Evolutionary conservation across 2,797 vertebrate genomes (phyloP), one percentile per base, ranked within the genome.

Genomic region (Poliocrania exsul): DNA sequence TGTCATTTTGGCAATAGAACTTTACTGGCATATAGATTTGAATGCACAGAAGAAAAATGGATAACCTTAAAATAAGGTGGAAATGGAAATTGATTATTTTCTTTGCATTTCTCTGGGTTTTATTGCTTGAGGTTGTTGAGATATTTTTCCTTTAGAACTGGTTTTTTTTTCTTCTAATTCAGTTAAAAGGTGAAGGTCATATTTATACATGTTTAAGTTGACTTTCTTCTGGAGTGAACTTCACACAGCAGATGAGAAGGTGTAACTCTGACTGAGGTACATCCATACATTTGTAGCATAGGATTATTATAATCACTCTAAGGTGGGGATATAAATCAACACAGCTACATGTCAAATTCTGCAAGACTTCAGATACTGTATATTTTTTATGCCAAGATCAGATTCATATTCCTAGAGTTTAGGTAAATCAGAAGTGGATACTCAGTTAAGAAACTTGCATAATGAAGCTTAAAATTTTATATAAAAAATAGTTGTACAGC

Each of bases 231-330:
- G n/a, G 24, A 78, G 25, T 44, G 7, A 79, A 29, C 26, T 58
- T 61, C 10, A 5, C 49, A 47, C 19, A 73, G 25, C 3, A 11
- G 37, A 62, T 82, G 35, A 70, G 35, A 73, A 49, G 20, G 8
- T 4, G 3, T 61, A 61, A 7, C 19, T 85, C 23, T 81, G 58
- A 33, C 38, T 60, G 31, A 85, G 20, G 29, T 47, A 18, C 14
- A 20, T 1, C 0, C 42, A 28, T 47, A 24, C 13, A 21, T 47
- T 78, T 16, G 1, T 51, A 53, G 44, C 21, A 11, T 24, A 4
- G 15, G 9, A 17, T 47, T 44, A 29, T 44, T 44, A 10, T 60
- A 35, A 13, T 26, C 13, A 35, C 20, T 83, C 16, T 28, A 50
- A 29, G 13, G 1, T 72, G 26, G 19, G 28, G 11, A 51, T 64